Evolutionary conservation across 2,113 vertebrate species (phyloP), one percentile per base, ranked within the genome.

Genomic region (Alosa alosa): DNA sequence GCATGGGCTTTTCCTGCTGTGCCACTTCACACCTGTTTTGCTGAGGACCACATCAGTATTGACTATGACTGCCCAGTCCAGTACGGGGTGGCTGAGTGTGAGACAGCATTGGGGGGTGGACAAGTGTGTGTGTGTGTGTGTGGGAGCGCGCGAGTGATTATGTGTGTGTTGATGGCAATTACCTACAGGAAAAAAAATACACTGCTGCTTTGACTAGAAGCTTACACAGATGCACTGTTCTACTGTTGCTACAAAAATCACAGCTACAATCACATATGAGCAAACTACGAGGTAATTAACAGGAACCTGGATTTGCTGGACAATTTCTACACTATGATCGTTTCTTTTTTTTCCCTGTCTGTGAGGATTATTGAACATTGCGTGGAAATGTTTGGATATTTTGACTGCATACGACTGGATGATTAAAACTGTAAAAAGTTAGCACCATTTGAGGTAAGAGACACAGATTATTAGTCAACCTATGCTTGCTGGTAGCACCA

Each of bases 361-460:
- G 72, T 78, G 72, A 78, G 72, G 31, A 78, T 78, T 78, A 78
- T 39, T 78, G 31, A 39, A 78, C 13, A 4, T 39, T 78, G 72
- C 39, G 72, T 78, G 36, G 10, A 39, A 78, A 78, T 36, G 72
- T 78, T 15, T 39, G 72, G 11, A 39, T 78, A 78, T 39, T 78
- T 39, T 18, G 31, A 78, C 72, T 78, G 72, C 72, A 78, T 78
- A 78, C 13, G 72, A 78, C 72, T 78, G 72, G 31, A 78, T 78
- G 72, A 78, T 78, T 78, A 78, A 78, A 78, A 78, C 72, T 36
- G 93, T 95, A 95, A 94, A 96, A 95, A 91, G 88, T 75, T 94
- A 95, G 95, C 95, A 96, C 95, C 95, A 92, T 94, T 94, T 95
- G 95, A 95, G 94, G 95, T 95, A 94, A 93, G 91, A 93, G 85